These are phyloP conservation scores for Polypedilum pembai DNA, from an alignment of 1,140 invertebrate species.

Conservation along the genomic window DNA sequence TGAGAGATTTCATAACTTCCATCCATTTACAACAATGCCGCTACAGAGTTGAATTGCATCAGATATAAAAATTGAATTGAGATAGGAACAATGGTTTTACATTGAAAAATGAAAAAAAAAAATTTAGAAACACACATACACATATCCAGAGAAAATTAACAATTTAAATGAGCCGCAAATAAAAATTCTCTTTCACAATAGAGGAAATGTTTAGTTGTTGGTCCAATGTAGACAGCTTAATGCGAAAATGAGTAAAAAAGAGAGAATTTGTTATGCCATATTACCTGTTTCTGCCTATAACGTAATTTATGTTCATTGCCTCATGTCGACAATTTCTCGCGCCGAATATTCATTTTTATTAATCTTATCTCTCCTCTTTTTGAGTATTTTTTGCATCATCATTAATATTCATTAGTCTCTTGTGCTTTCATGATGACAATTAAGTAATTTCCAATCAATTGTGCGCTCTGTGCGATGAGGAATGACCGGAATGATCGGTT, in stretches of 20 bases:
- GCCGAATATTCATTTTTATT: too few relatives aligned
- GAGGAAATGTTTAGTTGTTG: conserved; percentile 7
- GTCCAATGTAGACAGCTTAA: conserved; percentile 1
- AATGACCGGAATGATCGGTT: conserved; percentile 26
- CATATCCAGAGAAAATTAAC: conserved; percentile 23
- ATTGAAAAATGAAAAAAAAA: neutral
- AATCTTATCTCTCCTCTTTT: too few relatives aligned
- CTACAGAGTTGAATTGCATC: neutral
- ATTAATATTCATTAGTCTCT: conserved; percentile 5
- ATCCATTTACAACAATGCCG: neutral
- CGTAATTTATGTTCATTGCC: too few relatives aligned
- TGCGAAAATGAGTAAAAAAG: neutral
- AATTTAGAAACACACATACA: neutral
- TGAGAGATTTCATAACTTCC: too few relatives aligned
- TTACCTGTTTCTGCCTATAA: neutral
- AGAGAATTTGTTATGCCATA: neutral
- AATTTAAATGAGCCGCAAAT: conserved; percentile 23
- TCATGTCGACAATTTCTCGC: too few relatives aligned
- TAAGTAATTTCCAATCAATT: conserved; percentile 20
- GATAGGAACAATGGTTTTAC: neutral
- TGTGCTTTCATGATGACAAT: neutral
- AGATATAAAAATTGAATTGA: neutral
- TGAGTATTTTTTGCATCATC: neutral
- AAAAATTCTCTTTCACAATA: conserved; percentile 12
- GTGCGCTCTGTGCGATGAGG: neutral